These are phyloP conservation scores for Orchesella cincta DNA, from an alignment of 1,140 invertebrate species.

Conservation along the genomic window DNA sequence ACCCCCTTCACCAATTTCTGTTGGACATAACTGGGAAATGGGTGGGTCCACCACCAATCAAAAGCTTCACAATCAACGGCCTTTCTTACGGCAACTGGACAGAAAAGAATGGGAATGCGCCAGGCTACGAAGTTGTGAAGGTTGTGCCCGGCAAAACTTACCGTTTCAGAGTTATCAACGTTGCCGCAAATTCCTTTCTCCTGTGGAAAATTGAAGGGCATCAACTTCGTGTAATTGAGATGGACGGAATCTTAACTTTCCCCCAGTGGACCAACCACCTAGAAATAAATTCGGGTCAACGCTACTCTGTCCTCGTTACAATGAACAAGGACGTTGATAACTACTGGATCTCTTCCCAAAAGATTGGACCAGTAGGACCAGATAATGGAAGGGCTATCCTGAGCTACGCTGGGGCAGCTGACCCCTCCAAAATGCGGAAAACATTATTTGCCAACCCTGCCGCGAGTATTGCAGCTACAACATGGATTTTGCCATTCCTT, in stretches of 20 bases:
- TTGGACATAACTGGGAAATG: background rate
- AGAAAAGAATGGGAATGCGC: background rate
- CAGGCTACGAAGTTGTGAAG: constrained; percentile 32
- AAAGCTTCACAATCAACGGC: constrained; percentile 38
- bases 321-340: constrained; percentile 36
- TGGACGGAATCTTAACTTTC: constrained; percentile 34
- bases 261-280: constrained; percentile 32
- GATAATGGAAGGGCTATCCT: constrained; percentile 41
- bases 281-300: constrained; percentile 39
- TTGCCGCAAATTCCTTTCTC: constrained; percentile 33
- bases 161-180: constrained; percentile 39
- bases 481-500: background rate
- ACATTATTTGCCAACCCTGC: background rate
- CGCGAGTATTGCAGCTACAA: background rate
- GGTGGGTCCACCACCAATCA: constrained; percentile 31
- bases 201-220: constrained; percentile 35
- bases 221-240: constrained; percentile 29
- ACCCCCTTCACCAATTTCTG: constrained; percentile 10
- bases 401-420: constrained; percentile 31
- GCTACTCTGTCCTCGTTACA: constrained; percentile 35
- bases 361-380: constrained; percentile 32
- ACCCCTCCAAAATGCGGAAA: background rate
- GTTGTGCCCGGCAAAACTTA: constrained; percentile 21
- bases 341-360: constrained; percentile 30
- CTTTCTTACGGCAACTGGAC: constrained; percentile 23